These are phyloP conservation scores for Pterocles burchelli DNA, from an alignment of 2,113 vertebrate genomes.

Conservation along the genomic window DNA sequence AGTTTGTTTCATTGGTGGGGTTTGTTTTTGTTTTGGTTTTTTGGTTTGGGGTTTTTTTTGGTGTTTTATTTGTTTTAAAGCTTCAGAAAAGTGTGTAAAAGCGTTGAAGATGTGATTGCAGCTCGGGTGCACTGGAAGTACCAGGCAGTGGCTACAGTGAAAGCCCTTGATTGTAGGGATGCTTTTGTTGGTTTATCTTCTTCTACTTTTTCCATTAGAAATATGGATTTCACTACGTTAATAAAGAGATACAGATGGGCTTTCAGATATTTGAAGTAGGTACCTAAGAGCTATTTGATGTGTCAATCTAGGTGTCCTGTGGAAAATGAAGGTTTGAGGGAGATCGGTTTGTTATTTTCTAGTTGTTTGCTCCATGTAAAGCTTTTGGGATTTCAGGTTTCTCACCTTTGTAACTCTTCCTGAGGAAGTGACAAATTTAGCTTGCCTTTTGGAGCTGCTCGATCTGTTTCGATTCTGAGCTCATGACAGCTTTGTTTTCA, in stretches of 20 bases:
- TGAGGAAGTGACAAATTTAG: not conserved
- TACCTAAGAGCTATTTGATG: not conserved
- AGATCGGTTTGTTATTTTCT: not conserved
- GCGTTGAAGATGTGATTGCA: not conserved
- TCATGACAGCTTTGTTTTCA: not conserved
- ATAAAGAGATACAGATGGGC: not conserved
- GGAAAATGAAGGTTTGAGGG: not conserved
- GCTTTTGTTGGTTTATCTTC: not conserved
- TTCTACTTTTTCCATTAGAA: not conserved
- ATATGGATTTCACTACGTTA: not conserved
- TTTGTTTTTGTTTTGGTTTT: not conserved
- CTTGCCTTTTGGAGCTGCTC: not conserved
- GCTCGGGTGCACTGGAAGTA: not conserved
- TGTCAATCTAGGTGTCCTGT: not conserved
- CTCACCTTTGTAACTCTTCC: not conserved
- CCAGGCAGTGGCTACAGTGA: not conserved
- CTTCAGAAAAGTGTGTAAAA: not conserved
- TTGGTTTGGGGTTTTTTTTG: not conserved
- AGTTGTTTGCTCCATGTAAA: not conserved
- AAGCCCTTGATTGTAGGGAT: not conserved
- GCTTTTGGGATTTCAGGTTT: not conserved
- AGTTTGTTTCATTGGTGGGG: not conserved
- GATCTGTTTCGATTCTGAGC: not conserved
- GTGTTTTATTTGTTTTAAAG: not conserved
- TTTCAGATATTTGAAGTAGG: not conserved